Evolutionary conservation across 2,797 vertebrate genomes (phyloP), one percentile per base, ranked within the genome.

Genomic region (Streptopelia turtur): DNA sequence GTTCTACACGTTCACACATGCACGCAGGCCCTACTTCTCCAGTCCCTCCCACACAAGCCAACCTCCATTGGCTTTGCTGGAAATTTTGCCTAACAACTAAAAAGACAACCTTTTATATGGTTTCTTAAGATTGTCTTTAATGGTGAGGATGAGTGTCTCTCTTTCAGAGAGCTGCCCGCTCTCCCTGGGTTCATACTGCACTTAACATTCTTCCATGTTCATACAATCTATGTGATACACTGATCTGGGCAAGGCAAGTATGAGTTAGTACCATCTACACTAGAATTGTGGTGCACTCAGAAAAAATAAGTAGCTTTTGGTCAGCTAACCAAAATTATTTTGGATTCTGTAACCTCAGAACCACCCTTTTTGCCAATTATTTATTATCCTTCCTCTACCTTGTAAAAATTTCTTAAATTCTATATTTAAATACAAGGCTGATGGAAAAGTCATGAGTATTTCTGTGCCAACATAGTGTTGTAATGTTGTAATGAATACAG

Each of bases 371-470:
- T 56, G 66, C 70, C 71, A 93, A 23, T 20, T 80, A 90, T 87
- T 84, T 70, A 35, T 87, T 88, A 16, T n/a, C 35, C 37, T 93
- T 84, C 77, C 59, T 72, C 39, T 77, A 28, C 47, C 66, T 87
- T 91, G 64, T 94, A 95, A 94, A 96, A 95, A 53, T 72, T 13
- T 87, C 55, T 93, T 47, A 16, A 72, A 72, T 92, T 91, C 52
- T 84, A 1, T 55, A 55, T 90, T 76, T 65, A 74, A 88, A 24
- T 61, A 22, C 16, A 72, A 59, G 56, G 17, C 30, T 79, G 61
- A 76, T 56, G 66, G 55, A 92, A 94, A 93, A 96, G 39, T 53
- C 39, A 53, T 17, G 45, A 41, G 53, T 79, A 41, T 31, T 79
- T 83, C 79, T 71, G 43, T 55, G 70, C 80, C 80, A 83, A 66